Conservation (phyloP, 1,140 invertebrate genomes). For the Drosophila nasuta region DNA sequence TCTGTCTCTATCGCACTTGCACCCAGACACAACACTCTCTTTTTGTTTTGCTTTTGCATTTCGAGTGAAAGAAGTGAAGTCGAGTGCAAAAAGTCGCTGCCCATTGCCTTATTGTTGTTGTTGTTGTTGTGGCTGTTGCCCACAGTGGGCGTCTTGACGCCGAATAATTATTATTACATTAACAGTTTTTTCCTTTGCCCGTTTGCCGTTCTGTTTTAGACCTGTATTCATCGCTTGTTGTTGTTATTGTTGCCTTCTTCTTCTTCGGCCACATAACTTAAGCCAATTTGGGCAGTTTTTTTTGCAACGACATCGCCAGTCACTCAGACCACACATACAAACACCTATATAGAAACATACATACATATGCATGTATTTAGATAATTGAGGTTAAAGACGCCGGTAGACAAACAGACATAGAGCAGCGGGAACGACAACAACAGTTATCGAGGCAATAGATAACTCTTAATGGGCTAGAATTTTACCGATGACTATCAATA, state of each 20-base stretch:
- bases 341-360: not conserved
- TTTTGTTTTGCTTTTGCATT: constrained; percentile 10
- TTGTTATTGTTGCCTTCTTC: not conserved
- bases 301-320: constrained; percentile 33
- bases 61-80: constrained; percentile 22
- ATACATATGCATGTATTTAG: constrained; percentile 5
- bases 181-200: constrained; percentile 27
- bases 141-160: constrained; percentile 39
- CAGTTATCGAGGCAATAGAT: constrained; percentile 20
- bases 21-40: not conserved
- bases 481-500: constrained; percentile 3
- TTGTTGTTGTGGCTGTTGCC: not conserved
- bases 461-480: constrained; percentile 7
- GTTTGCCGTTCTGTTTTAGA: constrained; percentile 33
- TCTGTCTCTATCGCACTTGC: not conserved
- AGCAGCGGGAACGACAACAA: constrained; percentile 5
- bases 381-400: constrained; percentile 40
- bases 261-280: constrained; percentile 25
- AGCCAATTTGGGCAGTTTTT: constrained; percentile 41
- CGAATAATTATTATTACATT: constrained; percentile 51
- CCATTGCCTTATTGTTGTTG: not conserved
- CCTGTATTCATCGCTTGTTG: constrained; percentile 28
- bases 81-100: constrained; percentile 14
- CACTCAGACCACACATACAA: not conserved
- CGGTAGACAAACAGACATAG: constrained; percentile 7